These are phyloP conservation scores for Chirona hameri DNA, from an alignment of 2,888 invertebrate species.

Conservation along the genomic window DNA sequence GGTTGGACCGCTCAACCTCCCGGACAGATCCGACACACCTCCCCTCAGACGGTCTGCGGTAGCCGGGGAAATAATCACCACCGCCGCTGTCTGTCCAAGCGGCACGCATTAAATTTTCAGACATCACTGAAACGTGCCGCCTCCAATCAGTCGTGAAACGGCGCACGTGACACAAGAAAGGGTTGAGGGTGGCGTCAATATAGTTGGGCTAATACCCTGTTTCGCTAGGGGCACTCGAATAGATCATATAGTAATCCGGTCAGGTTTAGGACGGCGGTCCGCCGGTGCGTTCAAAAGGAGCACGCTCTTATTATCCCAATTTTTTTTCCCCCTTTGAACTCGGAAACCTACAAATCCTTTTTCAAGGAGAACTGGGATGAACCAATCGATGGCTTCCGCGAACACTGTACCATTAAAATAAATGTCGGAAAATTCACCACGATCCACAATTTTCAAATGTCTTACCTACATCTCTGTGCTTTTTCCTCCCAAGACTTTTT, in stretches of 20 bases:
- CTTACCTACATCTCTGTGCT: too few relatives aligned
- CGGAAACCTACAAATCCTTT: conserved; percentile 6
- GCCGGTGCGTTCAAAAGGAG: conserved; percentile 1
- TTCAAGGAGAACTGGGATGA: conserved; percentile 1
- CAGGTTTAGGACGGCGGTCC: background rate
- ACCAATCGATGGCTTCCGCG: background rate
- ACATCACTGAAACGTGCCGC: conserved; percentile 27
- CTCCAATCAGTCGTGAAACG: conserved; percentile 6
- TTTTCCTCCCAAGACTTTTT: too few relatives aligned
- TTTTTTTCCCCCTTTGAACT: conserved; percentile 3
- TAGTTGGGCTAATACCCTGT: conserved; percentile 26
- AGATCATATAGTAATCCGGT: conserved; percentile 24
- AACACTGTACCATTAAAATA: background rate
- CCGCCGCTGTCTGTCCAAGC: background rate
- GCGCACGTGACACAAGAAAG: conserved; percentile 27
- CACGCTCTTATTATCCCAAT: conserved; percentile 24
- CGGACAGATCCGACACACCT: too few relatives aligned
- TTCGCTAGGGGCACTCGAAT: conserved; percentile 3
- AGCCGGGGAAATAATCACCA: background rate
- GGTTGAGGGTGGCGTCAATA: conserved; percentile 24
- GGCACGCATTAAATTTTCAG: background rate
- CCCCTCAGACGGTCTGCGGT: background rate
- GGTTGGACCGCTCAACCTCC: too few relatives aligned
- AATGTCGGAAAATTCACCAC: background rate
- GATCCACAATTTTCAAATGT: too few relatives aligned